A percentile compares a stretch with the other conserved stretches of the same genome.
phyloP scores from a whole-genome alignment of 2,113 vertebrate species.

The Aspidoscelis tigris region DNA sequence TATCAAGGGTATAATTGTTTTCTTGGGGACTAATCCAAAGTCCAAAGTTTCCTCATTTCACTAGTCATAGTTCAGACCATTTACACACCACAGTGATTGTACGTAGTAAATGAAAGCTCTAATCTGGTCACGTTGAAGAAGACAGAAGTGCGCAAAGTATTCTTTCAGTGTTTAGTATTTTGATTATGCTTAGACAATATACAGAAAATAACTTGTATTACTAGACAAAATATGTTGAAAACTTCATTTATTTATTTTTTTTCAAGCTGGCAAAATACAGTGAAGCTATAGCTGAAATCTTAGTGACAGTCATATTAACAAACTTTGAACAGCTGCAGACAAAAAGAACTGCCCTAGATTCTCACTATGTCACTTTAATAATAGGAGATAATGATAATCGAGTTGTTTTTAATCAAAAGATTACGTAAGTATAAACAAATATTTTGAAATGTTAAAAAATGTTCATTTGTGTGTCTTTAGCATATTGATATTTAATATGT shows the following conservation, averaged over 20 bases:
- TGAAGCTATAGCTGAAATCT: constrained; percentile 83
- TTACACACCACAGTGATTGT: not conserved
- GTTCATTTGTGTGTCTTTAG: constrained; percentile 12
- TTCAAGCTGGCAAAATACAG: constrained; percentile 86
- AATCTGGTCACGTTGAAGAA: not conserved
- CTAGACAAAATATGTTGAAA: not conserved
- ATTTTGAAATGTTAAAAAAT: constrained; percentile 9
- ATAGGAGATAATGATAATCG: constrained; percentile 91
- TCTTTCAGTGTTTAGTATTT: not conserved
- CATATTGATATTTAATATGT: constrained; percentile 25
- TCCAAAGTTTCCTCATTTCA: not conserved
- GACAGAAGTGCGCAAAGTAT: not conserved
- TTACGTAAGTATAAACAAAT: constrained; percentile 76
- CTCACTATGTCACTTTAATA: constrained; percentile 85
- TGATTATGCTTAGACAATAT: not conserved
- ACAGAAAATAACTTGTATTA: not conserved
- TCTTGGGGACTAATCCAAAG: no score
- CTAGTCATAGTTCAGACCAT: not conserved
- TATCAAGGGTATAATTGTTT: no score
- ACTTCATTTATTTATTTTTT: constrained; percentile 38
- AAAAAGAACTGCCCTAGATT: constrained; percentile 87
- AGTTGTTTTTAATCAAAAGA: constrained; percentile 89
- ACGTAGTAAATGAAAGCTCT: not conserved
- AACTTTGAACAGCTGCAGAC: constrained; percentile 86
- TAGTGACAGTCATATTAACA: constrained; percentile 85